Base-by-base conservation (phyloP, 2,888 invertebrate species). In the Diarsia mendica region DNA sequence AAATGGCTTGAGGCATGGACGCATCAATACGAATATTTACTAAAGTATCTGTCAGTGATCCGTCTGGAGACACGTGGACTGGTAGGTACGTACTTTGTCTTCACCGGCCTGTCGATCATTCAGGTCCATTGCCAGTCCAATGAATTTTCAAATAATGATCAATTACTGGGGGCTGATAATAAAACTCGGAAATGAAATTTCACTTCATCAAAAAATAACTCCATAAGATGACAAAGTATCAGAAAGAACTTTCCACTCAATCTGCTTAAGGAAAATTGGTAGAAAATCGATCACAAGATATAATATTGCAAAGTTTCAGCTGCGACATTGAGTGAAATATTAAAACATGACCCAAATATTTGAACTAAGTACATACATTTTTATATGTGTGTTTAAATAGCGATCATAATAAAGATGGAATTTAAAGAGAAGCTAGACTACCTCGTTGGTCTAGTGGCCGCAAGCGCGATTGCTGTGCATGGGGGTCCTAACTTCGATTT, bases 201-300 rank as follows among this genome's bases (percentile, higher is more conserved):
- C 6, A 9, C 9, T 44, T 53, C n/a, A 28, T 11, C 51, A 15
- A 28, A 51, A 46, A 44, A 72, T 44, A n/a, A 44, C 23, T 51
- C 53, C n/a, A 53, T 44, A 71, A 8, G 28, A 44, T 18, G 20
- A 51, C 8, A 44, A 72, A 72, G 44, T 46, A 18, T 44, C n/a
- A n/a, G 53, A 53, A 72, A 72, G 9, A 72, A 72, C 44, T 72
- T 72, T 55, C 18, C 46, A 33, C 53, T 72, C 13, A 33, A n/a
- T n/a, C 28, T 39, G 15, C 44, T 18, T n/a, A 49, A 39, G 28
- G 44, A 49, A 74, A 60, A 73, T 28, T 20, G 58, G 11, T 11
- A 15, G n/a, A 72, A 58, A 73, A 73, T 73, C 39, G 48, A 74
- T 60, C 39, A 48, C 23, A 74, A 60, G 74, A 60, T 73, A 51